These are phyloP conservation scores for Drosophila setosimentum DNA, from an alignment of 2,888 invertebrate species.

Conservation along the genomic window DNA sequence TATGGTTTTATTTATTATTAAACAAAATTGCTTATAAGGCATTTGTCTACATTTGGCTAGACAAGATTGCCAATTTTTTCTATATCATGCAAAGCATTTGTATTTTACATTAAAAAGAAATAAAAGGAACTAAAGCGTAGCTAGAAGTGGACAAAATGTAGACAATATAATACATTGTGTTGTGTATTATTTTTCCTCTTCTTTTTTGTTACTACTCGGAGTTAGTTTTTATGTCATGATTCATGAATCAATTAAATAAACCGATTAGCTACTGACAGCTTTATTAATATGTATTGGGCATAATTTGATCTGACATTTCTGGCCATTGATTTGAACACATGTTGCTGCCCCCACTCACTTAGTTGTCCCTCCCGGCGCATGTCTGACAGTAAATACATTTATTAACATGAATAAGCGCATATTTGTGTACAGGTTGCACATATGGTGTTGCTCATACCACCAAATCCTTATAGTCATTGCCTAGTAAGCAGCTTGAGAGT, in stretches of 20 bases:
- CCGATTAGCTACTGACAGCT: conserved; percentile 37
- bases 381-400: conserved; percentile 37
- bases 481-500: conserved; percentile 22
- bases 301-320: conserved; percentile 35
- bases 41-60: conserved; percentile 1
- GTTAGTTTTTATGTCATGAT: conserved; percentile 33
- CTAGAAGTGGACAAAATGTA: background rate
- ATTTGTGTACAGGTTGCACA: conserved; percentile 34
- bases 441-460: conserved; percentile 12
- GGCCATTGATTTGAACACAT: conserved; percentile 7
- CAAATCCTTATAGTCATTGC: conserved; percentile 37
- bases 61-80: no score
- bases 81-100: background rate
- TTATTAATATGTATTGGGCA: conserved; percentile 34
- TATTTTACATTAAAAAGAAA: background rate
- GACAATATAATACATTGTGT: background rate
- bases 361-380: background rate
- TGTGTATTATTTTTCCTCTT: conserved; percentile 1
- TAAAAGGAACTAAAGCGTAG: background rate
- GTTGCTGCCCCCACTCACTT: background rate
- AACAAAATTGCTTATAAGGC: conserved; percentile 4
- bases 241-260: conserved; percentile 51
- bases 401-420: conserved; percentile 61
- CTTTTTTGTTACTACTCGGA: background rate
- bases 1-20: conserved; percentile 1